Conservation (phyloP, 2,797 vertebrate species). For the Agapornis canus region DNA sequence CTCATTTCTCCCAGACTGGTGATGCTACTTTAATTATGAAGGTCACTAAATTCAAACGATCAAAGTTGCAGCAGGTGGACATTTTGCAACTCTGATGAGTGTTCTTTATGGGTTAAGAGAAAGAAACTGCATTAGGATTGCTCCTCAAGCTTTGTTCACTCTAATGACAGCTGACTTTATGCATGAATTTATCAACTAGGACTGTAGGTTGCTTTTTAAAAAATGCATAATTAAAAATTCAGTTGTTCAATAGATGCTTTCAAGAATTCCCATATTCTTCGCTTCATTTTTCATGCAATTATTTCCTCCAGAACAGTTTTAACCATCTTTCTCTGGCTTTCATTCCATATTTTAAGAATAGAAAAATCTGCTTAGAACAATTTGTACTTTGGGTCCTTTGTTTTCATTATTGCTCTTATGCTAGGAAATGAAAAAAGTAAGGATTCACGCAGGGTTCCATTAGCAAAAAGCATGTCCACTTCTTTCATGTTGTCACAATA, state of each 20-base stretch:
- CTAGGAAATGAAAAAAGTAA: background rate
- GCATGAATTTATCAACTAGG: background rate
- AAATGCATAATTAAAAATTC: slow-evolving; percentile 1
- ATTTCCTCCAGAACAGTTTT: background rate
- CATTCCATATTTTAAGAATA: background rate
- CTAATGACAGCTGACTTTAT: background rate
- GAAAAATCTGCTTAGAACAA: background rate
- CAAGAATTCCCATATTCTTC: background rate
- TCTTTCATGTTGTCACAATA: slow-evolving; percentile 1
- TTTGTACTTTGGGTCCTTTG: background rate
- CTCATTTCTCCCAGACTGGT: background rate
- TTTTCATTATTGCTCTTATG: background rate
- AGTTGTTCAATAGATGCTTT: slow-evolving; percentile 12
- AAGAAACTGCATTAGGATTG: background rate
- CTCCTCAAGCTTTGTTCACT: background rate
- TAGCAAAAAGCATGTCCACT: background rate
- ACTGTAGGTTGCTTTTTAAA: background rate
- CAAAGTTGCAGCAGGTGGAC: background rate
- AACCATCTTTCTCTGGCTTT: background rate
- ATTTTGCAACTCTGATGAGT: background rate
- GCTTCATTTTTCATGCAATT: background rate
- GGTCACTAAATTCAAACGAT: background rate
- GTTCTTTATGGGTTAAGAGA: background rate
- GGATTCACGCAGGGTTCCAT: background rate
- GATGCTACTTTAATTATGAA: background rate